Base-by-base conservation (phyloP, 2,888 invertebrate species). In the Morpho achilles region DNA sequence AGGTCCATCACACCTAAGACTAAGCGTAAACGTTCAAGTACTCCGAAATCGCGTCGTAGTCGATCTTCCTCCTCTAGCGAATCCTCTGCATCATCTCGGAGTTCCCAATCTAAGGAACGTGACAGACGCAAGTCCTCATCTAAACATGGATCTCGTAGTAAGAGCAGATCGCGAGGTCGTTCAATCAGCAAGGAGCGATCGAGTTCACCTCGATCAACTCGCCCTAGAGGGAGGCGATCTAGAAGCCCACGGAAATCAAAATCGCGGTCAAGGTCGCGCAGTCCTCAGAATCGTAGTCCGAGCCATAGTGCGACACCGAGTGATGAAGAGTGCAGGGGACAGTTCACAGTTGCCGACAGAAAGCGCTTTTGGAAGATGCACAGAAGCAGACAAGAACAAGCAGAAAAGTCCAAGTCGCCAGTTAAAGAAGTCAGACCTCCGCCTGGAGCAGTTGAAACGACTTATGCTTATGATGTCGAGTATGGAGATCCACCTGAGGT, bases 401-500 rank as follows among this genome's bases (percentile, higher is more conserved):
- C 68, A 52, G 76, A 74, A 8, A 76, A 73, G 50, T 76, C 72
- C 9, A 80, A 71, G 64, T 75, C 80, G 43, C 86, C 87, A 16
- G 80, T 80, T 1, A 83, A 81, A 56, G 87, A 87, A 70, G 56
- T 82, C 4, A 85, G 81, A 63, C 84, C 88, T 1, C 88, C 87
- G 0, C 87, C 89, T 0, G 87, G 87, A 0, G 89, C 86, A 0
- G 65, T 82, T 4, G 88, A 87, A 60, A 73, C 80, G 2, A 75
- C 79, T 0, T 71, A 74, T 1, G 72, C 79, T 3, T 85, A 85
- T 53, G 88, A 87, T 61, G 77, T 90, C 16, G 74, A 87, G 60
- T 90, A 90, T 69, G 86, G 87, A 0, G 88, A 76, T 54, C 90
- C 90, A 3, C 90, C 90, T 3, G 89, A 89, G 65, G 76, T 89